Evolutionary conservation across 2,888 invertebrate genomes (phyloP), one percentile per base, ranked within the genome.

Genomic region (Serrognathus titanus): DNA sequence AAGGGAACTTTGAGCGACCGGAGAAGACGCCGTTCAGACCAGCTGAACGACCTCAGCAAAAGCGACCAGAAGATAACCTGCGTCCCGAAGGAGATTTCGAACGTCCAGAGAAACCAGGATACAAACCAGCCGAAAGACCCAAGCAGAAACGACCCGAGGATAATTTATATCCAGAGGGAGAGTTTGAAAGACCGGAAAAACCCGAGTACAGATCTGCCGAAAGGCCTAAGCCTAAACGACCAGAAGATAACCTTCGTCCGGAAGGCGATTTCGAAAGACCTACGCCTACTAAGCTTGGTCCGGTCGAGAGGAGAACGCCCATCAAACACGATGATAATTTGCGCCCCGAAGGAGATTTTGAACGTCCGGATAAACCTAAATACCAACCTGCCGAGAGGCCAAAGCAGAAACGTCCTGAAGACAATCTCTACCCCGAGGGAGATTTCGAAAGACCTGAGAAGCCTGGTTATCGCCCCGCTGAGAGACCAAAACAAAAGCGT

Each of bases 1-100:
- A 87, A 62, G 82, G 87, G 0, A 82, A 85, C 0, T 83, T 84
- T 63, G 79, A 79, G 50, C 64, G 69, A 3, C 82, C 80, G 0
- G 75, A 78, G 12, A 76, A 75, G 51, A 66, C 71, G 0, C 61
- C 69, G 49, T 81, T 75, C 71, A 66, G 66, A 1, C 78, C 78
- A 2, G 82, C 78, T 24, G 82, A 83, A 63, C 61, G 74, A 36
- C 79, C 62, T 3, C 49, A 55, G 49, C 69, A 59, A 45, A 81
- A 81, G 0, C 80, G 78, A 68, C 87, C 85, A 35, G 80, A 81
- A 62, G 88, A 89, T 66, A 88, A 88, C 72, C 73, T 88, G 2
- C 71, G 64, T 13, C 77, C 77, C 2, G 77, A 68, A 53, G 66
- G 66, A 45, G 76, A 78, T n/a, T 74, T 78, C 50, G 72, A 73